Evolutionary conservation across 2,888 invertebrate genomes (phyloP), one percentile per base, ranked within the genome.

Genomic region (Lucinisca nassula): DNA sequence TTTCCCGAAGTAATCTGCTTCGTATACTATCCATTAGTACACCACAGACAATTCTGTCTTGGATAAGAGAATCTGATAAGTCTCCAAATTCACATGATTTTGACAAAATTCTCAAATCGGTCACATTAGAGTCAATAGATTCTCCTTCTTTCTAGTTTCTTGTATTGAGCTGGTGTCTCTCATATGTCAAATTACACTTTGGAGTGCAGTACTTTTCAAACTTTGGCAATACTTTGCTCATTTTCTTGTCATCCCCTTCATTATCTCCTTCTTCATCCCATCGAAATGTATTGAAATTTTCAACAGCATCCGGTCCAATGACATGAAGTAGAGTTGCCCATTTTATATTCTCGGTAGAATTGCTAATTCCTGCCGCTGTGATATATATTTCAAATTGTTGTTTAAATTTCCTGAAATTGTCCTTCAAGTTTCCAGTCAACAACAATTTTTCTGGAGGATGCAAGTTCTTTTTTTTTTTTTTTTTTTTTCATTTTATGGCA

Each of bases 21-120:
- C 83, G 24, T 24, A 90, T 32, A 17, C 37, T n/a, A 17, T 82
- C 49, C 58, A 73, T 58, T 30, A 6, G 45, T 35, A 88, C 67
- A 17, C 87, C 88, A 83, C 82, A 79, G 49, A 89, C 81, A 32
- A 87, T 79, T 58, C 84, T 40, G 51, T 89, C 84, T 55, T 79
- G 61, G 8, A 84, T 79, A n/a, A 85, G 58, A 3, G 77, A 76
- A 58, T 86, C 88, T 35, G 30, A 30, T 14, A 88, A 72, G 21
- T 84, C 77, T 49, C 85, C 82, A 73, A 84, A 88, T 75, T 88
- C 90, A 86, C 87, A 89, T 27, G 67, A n/a, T n/a, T n/a, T n/a
- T n/a, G n/a, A n/a, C n/a, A n/a, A n/a, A n/a, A n/a, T n/a, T n/a
- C n/a, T n/a, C n/a, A n/a, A n/a, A n/a, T n/a, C n/a, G n/a, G n/a